phyloP scores from a whole-genome alignment of 2,888 invertebrate genomes.

The Adineta ricciae region DNA sequence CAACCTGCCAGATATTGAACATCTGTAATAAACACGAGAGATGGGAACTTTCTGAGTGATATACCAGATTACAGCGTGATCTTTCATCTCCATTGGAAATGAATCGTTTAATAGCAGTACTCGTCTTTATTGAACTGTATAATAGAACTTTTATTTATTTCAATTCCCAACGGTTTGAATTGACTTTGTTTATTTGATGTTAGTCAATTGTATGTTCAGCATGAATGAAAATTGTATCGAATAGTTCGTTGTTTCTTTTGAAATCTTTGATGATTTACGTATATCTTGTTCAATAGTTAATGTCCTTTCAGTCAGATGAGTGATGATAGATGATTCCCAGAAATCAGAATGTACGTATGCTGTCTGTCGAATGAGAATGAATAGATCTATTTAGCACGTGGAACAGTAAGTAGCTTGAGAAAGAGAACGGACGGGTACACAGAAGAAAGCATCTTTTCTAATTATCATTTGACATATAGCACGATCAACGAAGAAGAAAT shows the following conservation, averaged over 20 bases:
- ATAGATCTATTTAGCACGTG: constrained; percentile 7
- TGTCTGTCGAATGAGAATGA: background rate
- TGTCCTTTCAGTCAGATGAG: background rate
- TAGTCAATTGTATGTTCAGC: background rate
- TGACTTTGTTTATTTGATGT: background rate
- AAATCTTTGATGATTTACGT: background rate
- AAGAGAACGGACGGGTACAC: background rate
- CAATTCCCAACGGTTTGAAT: background rate
- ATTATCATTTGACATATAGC: constrained; percentile 15
- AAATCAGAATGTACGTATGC: background rate
- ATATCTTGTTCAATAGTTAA: background rate
- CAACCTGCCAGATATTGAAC: background rate
- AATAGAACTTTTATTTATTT: background rate
- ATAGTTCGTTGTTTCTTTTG: background rate
- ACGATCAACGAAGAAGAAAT: background rate
- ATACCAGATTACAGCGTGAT: background rate
- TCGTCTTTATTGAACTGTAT: background rate
- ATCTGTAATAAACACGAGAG: background rate
- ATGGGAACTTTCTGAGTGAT: background rate
- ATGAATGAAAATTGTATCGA: background rate
- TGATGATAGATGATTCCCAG: background rate
- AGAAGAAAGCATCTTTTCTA: background rate
- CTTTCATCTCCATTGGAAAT: background rate
- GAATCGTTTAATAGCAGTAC: background rate
- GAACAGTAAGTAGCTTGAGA: background rate